Percentiles rank a stretch among this genome's conserved stretches.
Conservation (phyloP, 2,888 invertebrate species). For the Luperina testacea region DNA sequence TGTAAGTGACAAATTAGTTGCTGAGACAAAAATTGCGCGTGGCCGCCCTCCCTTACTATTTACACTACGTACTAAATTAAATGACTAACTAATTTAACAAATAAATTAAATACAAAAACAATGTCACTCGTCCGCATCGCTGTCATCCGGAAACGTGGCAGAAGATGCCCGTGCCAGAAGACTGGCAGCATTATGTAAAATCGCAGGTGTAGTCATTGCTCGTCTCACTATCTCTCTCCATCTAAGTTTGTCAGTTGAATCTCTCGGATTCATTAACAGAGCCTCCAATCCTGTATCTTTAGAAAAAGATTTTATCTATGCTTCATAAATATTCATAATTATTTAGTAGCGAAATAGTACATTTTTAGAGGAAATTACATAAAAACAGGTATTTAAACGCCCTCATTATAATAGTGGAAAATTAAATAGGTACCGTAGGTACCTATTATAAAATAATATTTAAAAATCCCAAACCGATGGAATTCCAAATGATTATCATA, state of each 20-base stretch:
- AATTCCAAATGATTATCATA: constrained; percentile 24
- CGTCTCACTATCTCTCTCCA: not conserved
- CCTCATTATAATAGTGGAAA: constrained; percentile 10
- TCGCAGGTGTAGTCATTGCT: not conserved
- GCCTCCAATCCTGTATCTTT: not conserved
- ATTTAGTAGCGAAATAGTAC: not conserved
- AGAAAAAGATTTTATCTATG: not conserved
- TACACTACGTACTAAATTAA: not conserved
- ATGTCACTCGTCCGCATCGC: too few relatives aligned
- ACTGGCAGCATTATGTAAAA: not conserved
- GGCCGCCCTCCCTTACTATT: too few relatives aligned
- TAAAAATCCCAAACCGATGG: not conserved
- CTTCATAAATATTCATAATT: not conserved
- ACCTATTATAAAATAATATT: not conserved
- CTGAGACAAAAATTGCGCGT: too few relatives aligned
- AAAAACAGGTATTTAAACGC: not conserved
- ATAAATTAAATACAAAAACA: too few relatives aligned
- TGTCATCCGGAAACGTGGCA: not conserved
- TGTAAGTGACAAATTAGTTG: too few relatives aligned
- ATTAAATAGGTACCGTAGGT: not conserved
- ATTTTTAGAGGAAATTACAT: not conserved
- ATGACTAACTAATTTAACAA: too few relatives aligned
- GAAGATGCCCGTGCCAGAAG: not conserved
- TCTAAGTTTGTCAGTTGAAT: not conserved
- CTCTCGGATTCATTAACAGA: not conserved